A percentile compares a stretch with the other conserved stretches of the same genome.
These are phyloP conservation scores for Notoglanidium macrostoma DNA, from an alignment of 2,797 vertebrate species.

Conservation along the genomic window DNA sequence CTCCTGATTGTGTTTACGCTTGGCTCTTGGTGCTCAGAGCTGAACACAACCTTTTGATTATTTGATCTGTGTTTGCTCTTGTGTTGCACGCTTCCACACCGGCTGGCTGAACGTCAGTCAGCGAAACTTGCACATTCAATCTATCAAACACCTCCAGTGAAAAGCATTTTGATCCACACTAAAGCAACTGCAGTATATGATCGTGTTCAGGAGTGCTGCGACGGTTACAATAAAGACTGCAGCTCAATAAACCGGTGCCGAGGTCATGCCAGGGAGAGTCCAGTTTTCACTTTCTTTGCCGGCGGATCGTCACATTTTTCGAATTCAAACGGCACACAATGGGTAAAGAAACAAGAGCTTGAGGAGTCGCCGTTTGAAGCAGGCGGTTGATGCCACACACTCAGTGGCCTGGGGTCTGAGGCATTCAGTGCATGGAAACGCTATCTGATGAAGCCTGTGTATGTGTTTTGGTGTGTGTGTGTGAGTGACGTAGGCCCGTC, in stretches of 20 bases:
- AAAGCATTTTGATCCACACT: conserved; percentile 17
- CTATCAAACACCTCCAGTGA: conserved; percentile 26
- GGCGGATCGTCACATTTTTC: conserved; percentile 38
- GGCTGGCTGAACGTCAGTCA: conserved; percentile 37
- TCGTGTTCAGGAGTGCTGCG: conserved; percentile 1
- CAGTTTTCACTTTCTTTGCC: neutral
- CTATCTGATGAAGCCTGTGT: conserved; percentile 65
- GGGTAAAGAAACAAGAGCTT: conserved; percentile 32
- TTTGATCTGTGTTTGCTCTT: conserved; percentile 43
- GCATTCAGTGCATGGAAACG: conserved; percentile 65
- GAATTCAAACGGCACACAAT: neutral
- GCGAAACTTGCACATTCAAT: conserved; percentile 23
- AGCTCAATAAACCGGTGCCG: neutral
- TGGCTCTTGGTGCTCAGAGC: conserved; percentile 36
- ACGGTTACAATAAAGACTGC: conserved; percentile 3
- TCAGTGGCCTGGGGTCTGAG: conserved; percentile 57
- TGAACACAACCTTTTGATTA: conserved; percentile 39
- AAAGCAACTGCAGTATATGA: conserved; percentile 11
- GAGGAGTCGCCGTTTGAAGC: conserved; percentile 54
- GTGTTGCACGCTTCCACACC: conserved; percentile 39
- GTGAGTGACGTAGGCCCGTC: conserved; percentile 62
- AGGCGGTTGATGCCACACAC: conserved; percentile 60
- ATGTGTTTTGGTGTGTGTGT: conserved; percentile 50
- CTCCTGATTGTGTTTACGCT: conserved; percentile 45
- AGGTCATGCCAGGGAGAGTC: neutral